These are phyloP conservation scores for Bradypodion ventrale DNA, from an alignment of 2,797 vertebrate species.

Conservation along the genomic window DNA sequence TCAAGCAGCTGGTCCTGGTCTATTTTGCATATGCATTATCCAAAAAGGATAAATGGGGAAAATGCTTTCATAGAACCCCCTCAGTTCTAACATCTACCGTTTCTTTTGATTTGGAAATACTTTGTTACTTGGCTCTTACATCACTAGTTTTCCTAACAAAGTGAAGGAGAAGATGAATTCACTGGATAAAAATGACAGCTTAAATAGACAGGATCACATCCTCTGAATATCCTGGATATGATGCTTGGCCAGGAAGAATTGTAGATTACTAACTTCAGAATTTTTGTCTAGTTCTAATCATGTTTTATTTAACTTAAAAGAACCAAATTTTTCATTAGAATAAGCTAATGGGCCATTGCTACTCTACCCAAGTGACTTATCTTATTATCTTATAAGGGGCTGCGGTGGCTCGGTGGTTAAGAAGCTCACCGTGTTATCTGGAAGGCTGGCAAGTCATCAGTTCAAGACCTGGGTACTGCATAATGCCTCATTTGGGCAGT, in stretches of 20 bases:
- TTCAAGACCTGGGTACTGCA: too few species aligned
- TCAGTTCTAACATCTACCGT: constrained; percentile 42
- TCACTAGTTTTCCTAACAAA: constrained; percentile 24
- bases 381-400: too few species aligned
- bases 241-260: neutral
- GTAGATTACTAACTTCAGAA: neutral
- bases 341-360: constrained; percentile 51
- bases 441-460: too few species aligned
- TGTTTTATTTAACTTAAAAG: constrained; percentile 36
- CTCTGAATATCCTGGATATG: constrained; percentile 24
- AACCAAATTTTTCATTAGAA: neutral
- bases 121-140: constrained; percentile 16
- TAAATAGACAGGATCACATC: neutral
- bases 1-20: too few species aligned
- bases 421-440: too few species aligned
- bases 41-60: constrained; percentile 26
- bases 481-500: too few species aligned
- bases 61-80: constrained; percentile 40
- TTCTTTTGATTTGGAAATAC: constrained; percentile 37
- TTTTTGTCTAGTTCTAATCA: constrained; percentile 22
- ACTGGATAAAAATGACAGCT: neutral
- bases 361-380: constrained; percentile 35
- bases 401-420: too few species aligned
- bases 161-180: neutral
- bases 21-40: neutral